phyloP scores from a whole-genome alignment of 2,113 vertebrate genomes.

The Spilogale gracilis region DNA sequence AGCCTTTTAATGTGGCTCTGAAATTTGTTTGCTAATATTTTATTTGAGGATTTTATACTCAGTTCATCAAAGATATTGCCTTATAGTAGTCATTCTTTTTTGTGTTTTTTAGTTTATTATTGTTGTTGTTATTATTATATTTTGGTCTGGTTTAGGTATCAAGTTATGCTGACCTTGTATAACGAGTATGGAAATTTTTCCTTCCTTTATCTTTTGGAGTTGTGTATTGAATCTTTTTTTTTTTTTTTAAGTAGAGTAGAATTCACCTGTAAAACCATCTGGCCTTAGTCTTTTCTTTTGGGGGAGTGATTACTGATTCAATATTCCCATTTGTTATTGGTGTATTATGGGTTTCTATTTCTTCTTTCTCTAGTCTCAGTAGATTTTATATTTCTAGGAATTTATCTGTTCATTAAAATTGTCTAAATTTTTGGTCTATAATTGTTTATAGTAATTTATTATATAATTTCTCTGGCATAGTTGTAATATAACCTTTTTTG shows the following conservation, averaged over 20 bases:
- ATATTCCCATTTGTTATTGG: neutral
- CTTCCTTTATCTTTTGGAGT: neutral
- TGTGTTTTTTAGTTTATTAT: too few species aligned
- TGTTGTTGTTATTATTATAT: too few species aligned
- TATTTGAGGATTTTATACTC: neutral
- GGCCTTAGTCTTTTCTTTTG: neutral
- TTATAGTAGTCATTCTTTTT: neutral
- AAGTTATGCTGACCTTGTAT: neutral
- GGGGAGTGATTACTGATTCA: neutral
- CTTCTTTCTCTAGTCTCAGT: neutral
- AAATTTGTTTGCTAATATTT: neutral
- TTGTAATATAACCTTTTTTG: neutral
- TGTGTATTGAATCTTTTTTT: neutral
- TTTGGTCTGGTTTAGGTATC: too few species aligned
- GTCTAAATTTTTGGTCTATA: neutral
- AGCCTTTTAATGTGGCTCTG: neutral
- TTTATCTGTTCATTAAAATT: neutral
- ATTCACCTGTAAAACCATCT: neutral
- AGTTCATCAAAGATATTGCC: neutral
- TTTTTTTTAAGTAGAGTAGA: neutral
- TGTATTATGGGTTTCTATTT: neutral
- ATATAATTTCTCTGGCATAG: too few species aligned
- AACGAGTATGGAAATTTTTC: neutral
- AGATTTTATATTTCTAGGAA: neutral
- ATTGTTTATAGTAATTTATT: neutral